Percentiles rank a stretch among this genome's conserved stretches.
phyloP scores from a whole-genome alignment of 2,888 invertebrate genomes.

The Tenthredo notha region DNA sequence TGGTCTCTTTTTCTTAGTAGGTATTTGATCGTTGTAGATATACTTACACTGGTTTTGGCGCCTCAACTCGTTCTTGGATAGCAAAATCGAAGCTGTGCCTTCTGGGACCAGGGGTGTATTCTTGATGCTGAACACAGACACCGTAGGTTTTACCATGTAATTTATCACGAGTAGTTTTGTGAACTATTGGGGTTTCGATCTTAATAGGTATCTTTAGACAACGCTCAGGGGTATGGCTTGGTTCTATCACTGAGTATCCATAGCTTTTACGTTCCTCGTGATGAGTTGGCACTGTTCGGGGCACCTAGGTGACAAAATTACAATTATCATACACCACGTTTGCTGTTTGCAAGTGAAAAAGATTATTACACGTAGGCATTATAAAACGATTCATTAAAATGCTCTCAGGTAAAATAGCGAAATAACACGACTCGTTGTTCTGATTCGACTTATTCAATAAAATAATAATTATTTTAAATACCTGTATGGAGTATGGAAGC shows the following conservation, averaged over 20 bases:
- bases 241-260: constrained; percentile 30
- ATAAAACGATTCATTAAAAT: neutral
- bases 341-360: neutral
- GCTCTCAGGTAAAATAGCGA: neutral
- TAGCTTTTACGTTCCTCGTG: constrained; percentile 16
- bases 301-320: constrained; percentile 15
- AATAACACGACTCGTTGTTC: neutral
- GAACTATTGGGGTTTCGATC: constrained; percentile 51
- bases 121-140: constrained; percentile 56
- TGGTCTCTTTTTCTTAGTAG: neutral
- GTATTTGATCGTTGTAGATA: neutral
- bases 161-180: constrained; percentile 42
- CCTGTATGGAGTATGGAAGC: constrained; percentile 62
- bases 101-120: neutral
- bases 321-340: neutral
- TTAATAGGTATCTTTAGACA: constrained; percentile 50
- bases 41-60: neutral
- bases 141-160: constrained; percentile 58
- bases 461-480: constrained; percentile 48
- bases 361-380: neutral
- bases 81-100: constrained; percentile 19
- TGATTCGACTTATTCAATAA: neutral
- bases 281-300: neutral
- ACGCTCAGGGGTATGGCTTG: neutral
- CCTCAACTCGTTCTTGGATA: constrained; percentile 25